phyloP scores from a whole-genome alignment of 2,888 invertebrate genomes.

The Drosophila ezoana region DNA sequence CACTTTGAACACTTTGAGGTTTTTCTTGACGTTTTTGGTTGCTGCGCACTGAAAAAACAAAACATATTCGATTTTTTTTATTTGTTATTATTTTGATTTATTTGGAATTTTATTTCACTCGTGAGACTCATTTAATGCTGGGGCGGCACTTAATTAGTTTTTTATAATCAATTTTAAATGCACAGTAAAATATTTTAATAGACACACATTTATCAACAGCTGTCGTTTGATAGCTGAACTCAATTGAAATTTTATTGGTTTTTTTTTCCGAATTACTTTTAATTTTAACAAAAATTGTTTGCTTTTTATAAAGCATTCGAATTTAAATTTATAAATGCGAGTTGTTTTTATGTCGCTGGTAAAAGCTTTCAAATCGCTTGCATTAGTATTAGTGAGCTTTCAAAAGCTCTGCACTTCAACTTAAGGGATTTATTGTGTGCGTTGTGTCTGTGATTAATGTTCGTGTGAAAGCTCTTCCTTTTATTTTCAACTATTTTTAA shows the following conservation, averaged over 20 bases:
- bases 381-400: constrained; percentile 6
- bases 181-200: constrained; percentile 40
- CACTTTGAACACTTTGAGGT: constrained; percentile 34
- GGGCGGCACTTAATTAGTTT: constrained; percentile 30
- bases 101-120: constrained; percentile 32
- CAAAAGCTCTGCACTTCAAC: background rate
- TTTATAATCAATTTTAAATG: constrained; percentile 36
- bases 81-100: constrained; percentile 32
- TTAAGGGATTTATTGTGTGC: too few relatives aligned
- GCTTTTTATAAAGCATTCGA: background rate
- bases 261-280: background rate
- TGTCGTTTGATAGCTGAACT: constrained; percentile 14
- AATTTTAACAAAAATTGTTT: constrained; percentile 3
- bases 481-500: background rate
- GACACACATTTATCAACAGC: constrained; percentile 24
- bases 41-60: constrained; percentile 41
- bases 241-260: constrained; percentile 28
- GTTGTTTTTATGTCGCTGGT: background rate
- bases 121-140: constrained; percentile 17
- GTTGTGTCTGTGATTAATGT: background rate
- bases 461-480: background rate
- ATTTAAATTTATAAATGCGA: too few relatives aligned
- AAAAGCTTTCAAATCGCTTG: background rate
- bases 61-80: constrained; percentile 10
- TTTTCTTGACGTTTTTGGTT: constrained; percentile 10